Evolutionary conservation across 2,888 invertebrate species (phyloP).

Genomic region (Physocephala rufipes): DNA sequence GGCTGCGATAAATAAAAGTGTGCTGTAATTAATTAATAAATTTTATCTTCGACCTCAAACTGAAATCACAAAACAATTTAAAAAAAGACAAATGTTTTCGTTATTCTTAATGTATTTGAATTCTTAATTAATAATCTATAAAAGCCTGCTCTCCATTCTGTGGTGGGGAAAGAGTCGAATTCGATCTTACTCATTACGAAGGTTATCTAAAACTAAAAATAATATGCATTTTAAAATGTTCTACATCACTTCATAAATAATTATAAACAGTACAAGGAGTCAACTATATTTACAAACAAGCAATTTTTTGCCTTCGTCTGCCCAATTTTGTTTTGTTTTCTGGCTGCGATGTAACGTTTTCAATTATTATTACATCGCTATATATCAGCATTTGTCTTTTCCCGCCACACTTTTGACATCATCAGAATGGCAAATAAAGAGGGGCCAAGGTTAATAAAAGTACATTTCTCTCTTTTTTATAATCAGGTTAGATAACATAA

Average conservation of each 20-base stretch:
- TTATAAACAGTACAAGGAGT: conserved; percentile 17
- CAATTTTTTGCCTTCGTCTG: conserved; percentile 12
- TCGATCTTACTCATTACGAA: conserved; percentile 47
- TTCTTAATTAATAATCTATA: conserved; percentile 32
- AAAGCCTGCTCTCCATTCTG: conserved; percentile 51
- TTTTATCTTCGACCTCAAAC: no score
- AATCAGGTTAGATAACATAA: no score
- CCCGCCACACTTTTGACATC: no score
- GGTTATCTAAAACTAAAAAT: conserved; percentile 23
- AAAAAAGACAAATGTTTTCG: conserved; percentile 34
- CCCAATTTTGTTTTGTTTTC: conserved; percentile 3
- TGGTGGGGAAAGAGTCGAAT: conserved; percentile 48
- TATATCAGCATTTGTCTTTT: no score
- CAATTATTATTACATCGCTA: no score
- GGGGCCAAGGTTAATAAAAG: no score
- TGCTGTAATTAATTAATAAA: no score
- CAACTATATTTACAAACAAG: conserved; percentile 13
- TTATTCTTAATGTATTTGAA: conserved; percentile 16
- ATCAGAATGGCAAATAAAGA: no score
- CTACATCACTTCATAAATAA: conserved; percentile 28
- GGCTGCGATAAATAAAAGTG: conserved; percentile 48
- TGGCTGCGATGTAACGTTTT: background rate
- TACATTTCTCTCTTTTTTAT: no score
- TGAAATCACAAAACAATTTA: no score
- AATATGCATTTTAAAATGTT: conserved; percentile 16